phyloP scores from a whole-genome alignment of 2,888 invertebrate species.

The Teleiodes luculella region DNA sequence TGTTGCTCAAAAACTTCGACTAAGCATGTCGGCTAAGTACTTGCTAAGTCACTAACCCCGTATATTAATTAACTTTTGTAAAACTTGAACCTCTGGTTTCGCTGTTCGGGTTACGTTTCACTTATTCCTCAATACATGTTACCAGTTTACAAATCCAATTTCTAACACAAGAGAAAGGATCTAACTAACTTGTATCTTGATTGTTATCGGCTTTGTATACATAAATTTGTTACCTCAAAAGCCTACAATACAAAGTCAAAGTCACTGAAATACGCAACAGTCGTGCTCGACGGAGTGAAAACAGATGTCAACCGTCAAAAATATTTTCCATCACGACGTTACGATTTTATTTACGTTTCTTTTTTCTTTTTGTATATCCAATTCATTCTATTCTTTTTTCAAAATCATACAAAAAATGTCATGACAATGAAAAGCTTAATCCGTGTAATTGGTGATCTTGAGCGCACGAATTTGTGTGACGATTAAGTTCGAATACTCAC shows the following conservation, averaged over 20 bases:
- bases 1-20: too few species aligned
- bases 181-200: conserved; percentile 1
- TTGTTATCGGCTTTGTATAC: neutral
- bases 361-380: too few species aligned
- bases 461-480: conserved; percentile 5
- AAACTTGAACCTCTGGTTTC: too few species aligned
- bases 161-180: neutral
- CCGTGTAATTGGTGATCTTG: conserved; percentile 31
- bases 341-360: neutral
- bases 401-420: conserved; percentile 19
- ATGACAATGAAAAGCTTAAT: conserved; percentile 21
- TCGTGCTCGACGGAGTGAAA: neutral
- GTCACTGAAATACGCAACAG: neutral
- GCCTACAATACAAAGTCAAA: neutral
- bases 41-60: too few species aligned
- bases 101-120: neutral
- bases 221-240: neutral
- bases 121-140: neutral
- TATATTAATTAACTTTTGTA: too few species aligned
- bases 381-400: conserved; percentile 10
- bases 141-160: neutral
- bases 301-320: neutral
- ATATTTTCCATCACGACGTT: conserved; percentile 2
- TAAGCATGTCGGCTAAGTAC: too few species aligned
- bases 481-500: neutral